Conservation (phyloP, 2,888 invertebrate genomes). For the Myathropa florea region DNA sequence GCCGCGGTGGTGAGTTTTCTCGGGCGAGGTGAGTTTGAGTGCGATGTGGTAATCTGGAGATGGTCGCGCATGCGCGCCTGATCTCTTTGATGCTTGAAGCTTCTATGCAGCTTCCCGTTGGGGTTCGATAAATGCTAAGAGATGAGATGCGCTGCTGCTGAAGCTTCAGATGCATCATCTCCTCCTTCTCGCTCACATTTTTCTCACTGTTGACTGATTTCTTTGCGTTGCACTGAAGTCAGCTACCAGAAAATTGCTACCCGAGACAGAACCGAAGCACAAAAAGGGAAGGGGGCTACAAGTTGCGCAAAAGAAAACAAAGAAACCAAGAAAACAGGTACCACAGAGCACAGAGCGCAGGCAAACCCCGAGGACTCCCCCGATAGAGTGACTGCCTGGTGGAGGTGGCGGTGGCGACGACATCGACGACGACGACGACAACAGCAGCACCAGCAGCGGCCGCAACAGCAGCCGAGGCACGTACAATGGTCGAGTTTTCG, state of each 20-base stretch:
- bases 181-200: constrained; percentile 20
- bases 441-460: constrained; percentile 8
- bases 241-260: constrained; percentile 66
- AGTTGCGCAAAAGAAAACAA: constrained; percentile 31
- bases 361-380: constrained; percentile 25
- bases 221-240: constrained; percentile 36
- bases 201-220: constrained; percentile 27
- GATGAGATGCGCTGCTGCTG: constrained; percentile 7
- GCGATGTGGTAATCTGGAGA: constrained; percentile 20
- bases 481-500: constrained; percentile 58
- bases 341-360: constrained; percentile 5
- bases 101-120: constrained; percentile 55
- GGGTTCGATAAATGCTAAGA: not conserved
- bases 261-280: constrained; percentile 7
- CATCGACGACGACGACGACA: constrained; percentile 9
- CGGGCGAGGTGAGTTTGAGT: constrained; percentile 31
- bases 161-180: constrained; percentile 26
- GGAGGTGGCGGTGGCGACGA: not conserved
- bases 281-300: not conserved
- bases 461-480: constrained; percentile 24
- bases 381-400: not conserved
- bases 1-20: not conserved
- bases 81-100: constrained; percentile 40
- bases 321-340: constrained; percentile 50
- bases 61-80: constrained; percentile 55